Base-by-base conservation (phyloP, 2,113 vertebrate genomes). In the Corythornis cristatus region DNA sequence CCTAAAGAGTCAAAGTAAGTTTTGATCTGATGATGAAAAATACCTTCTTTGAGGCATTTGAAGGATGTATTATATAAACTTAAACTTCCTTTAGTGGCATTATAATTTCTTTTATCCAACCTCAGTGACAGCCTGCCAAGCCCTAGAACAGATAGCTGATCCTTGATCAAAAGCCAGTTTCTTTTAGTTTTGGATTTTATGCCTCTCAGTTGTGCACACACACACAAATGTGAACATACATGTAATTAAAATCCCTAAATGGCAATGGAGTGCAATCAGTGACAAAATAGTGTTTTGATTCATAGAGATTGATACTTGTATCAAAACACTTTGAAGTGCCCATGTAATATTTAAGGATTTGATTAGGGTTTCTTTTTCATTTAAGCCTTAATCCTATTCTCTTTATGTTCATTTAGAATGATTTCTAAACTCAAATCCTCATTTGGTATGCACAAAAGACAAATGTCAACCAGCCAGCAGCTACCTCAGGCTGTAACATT, bases 161-260 rank as follows among this genome's bases (percentile, higher is more conserved):
- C 28, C 37, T 50, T 1, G 0, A 25, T 86, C 60, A 37, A 60
- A 68, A 72, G 4, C 3, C 2, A 58, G 12, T 62, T 71, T 12
- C 35, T 53, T 53, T 45, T 26, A 13, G 3, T 68, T 86, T 62
- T 17, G 29, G 26, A 6, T 67, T 88, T 71, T 60, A 29, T 72
- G 3, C 21, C 31, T 8, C 23, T 51, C 26, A 58, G 25, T 25
- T 26, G 25, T 26, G 31, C 28, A 15, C 14, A 14, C n/a, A 17
- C 12, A 37, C 19, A 45, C 16, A n/a, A 5, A 31, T 0, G 1
- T 21, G 20, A 22, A 37, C 23, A 11, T 71, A 11, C 4, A 11
- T 17, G 35, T 9, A 62, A 58, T 75, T 71, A 75, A 85, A 85
- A 42, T 57, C 43, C 53, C 29, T 6, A 35, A 72, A 56, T 1